Evolutionary conservation across 2,113 vertebrate species (phyloP).

Genomic region (Muntiacus muntjak): DNA sequence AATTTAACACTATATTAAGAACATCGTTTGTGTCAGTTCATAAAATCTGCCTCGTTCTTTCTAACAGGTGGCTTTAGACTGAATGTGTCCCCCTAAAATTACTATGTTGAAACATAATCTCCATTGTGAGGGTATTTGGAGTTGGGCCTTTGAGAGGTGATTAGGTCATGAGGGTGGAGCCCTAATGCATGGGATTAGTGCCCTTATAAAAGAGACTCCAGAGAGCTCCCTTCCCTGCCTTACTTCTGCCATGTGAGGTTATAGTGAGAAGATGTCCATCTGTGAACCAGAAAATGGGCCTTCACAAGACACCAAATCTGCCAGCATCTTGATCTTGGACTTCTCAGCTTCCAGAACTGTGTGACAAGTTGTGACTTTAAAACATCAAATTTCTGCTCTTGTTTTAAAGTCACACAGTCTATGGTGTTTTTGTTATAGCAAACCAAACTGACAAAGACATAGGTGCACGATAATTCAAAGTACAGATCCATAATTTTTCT

Average conservation of each 20-base stretch:
- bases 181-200: not conserved
- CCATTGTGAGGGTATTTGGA: not conserved
- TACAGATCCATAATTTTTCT: not conserved
- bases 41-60: not conserved
- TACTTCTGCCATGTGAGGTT: not conserved
- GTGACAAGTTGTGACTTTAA: not conserved
- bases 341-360: not conserved
- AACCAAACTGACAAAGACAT: not conserved
- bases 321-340: not conserved
- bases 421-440: not conserved
- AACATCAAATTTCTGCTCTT: not conserved
- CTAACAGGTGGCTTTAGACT: not conserved
- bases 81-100: not conserved
- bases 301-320: not conserved
- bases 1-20: not conserved
- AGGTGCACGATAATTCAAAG: not conserved
- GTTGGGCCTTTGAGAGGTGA: not conserved
- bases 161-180: not conserved
- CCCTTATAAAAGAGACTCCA: not conserved
- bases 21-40: not conserved
- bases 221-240: not conserved
- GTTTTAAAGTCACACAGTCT: not conserved
- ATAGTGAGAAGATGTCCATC: not conserved
- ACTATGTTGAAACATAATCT: not conserved
- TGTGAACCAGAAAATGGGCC: not conserved